Base-by-base conservation (phyloP, 2,888 invertebrate genomes). In the Noctua janthina region DNA sequence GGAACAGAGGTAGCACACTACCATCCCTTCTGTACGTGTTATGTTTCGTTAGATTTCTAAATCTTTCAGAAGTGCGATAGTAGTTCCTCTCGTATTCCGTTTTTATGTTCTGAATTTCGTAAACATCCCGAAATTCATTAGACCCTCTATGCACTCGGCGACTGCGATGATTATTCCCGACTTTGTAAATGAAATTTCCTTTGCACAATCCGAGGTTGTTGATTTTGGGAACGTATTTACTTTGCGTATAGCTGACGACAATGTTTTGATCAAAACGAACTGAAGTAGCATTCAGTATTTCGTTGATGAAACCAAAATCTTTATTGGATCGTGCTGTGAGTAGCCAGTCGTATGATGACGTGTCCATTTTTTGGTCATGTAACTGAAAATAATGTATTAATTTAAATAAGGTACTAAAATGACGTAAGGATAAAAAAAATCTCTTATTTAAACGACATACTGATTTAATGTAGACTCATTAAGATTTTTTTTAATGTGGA, bases 221-320 rank as follows among this genome's bases (percentile, higher is more conserved):
- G 70, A 15, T 72, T 70, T 72, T 59, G 20, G 56, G 68, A 43
- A 78, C 68, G 13, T 84, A 74, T 72, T 84, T 88, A 43, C 59
- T 78, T 43, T 89, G 85, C 0, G 94, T 92, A 78, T 93, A 95
- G 2, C 92, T 92, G 8, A 94, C 93, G 4, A 95, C 88, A 11
- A 96, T 90, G 71, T 95, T 95, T 86, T 96, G 96, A 84, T 97
- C 96, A 78, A 96, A 97, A 0, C 96, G 92, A 43, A 96, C 88
- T 1, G 93, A 91, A 1, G 95, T 95, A 17, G 90, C 90, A 80
- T 96, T 96, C 13, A 96, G 88, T 76, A 95, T 90, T 29, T 91
- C 90, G 80, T 94, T 96, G 20, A 96, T 91, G 29, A 89, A 81
- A 74, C 90, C 90, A 62, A 94, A 92, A 81, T 96, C 95, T 74